Percentiles rank a stretch among this genome's conserved stretches.
These are phyloP conservation scores for Anguilla megastoma DNA, from an alignment of 2,797 vertebrate species.

Conservation along the genomic window DNA sequence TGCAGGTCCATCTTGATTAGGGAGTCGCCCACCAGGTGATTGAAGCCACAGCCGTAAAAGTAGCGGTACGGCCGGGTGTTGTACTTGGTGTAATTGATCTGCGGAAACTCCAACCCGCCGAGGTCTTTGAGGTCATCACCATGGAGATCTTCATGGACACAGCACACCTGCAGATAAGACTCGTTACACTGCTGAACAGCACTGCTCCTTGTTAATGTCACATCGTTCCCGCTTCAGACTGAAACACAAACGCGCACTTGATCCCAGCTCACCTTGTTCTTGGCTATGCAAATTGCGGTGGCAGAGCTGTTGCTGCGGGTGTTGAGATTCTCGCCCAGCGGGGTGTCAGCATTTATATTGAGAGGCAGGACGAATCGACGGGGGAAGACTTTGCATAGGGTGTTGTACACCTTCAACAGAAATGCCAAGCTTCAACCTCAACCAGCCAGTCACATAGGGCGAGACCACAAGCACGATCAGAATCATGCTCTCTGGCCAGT, in stretches of 20 bases:
- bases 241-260: background rate
- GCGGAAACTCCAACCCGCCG: conserved; percentile 90
- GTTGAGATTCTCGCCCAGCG: conserved; percentile 77
- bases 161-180: conserved; percentile 77
- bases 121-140: conserved; percentile 73
- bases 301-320: conserved; percentile 73
- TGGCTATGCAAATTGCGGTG: conserved; percentile 70
- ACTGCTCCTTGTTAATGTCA: background rate
- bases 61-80: conserved; percentile 81
- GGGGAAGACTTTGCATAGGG: conserved; percentile 66
- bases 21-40: conserved; percentile 85
- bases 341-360: conserved; percentile 63
- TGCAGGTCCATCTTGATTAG: conserved; percentile 86
- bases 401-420: conserved; percentile 74
- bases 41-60: conserved; percentile 91
- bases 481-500: background rate
- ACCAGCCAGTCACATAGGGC: background rate
- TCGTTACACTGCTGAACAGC: background rate
- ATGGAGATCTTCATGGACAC: conserved; percentile 83
- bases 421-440: background rate
- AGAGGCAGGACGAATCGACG: conserved; percentile 88
- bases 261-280: conserved; percentile 54
- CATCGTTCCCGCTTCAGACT: background rate
- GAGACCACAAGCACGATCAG: background rate
- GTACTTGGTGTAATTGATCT: conserved; percentile 82